A percentile compares a stretch with the other conserved stretches of the same genome.
Conservation (phyloP, 2,888 invertebrate genomes). For the Sphecodes monilicornis region DNA sequence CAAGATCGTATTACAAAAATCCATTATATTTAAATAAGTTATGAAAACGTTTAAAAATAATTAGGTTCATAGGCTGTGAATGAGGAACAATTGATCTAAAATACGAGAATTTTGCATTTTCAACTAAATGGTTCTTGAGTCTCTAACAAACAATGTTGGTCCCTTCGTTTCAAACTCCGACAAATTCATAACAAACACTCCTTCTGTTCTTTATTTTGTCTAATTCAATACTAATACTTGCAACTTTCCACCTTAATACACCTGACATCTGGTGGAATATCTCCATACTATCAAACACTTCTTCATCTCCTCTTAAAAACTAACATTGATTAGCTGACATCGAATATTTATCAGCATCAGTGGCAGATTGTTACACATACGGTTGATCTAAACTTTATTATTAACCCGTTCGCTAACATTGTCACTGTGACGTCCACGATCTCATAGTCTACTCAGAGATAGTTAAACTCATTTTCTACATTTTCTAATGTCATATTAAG, state of each 20-base stretch:
- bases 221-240: background rate
- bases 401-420: too few relatives aligned
- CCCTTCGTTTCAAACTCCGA: background rate
- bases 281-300: background rate
- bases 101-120: background rate
- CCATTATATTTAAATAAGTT: background rate
- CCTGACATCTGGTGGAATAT: background rate
- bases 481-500: too few relatives aligned
- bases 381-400: background rate
- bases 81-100: background rate
- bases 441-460: too few relatives aligned
- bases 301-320: background rate
- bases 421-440: too few relatives aligned
- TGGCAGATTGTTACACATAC: background rate
- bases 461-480: too few relatives aligned
- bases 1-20: background rate
- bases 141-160: background rate
- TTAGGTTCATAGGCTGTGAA: background rate
- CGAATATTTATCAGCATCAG: background rate
- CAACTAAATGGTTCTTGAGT: background rate
- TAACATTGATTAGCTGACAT: background rate
- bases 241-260: background rate
- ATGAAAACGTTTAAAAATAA: background rate
- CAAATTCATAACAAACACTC: background rate
- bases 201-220: background rate